Base-by-base conservation (phyloP, 35 echinoderm and acorn worm species). In the Ptychodera flava region DNA sequence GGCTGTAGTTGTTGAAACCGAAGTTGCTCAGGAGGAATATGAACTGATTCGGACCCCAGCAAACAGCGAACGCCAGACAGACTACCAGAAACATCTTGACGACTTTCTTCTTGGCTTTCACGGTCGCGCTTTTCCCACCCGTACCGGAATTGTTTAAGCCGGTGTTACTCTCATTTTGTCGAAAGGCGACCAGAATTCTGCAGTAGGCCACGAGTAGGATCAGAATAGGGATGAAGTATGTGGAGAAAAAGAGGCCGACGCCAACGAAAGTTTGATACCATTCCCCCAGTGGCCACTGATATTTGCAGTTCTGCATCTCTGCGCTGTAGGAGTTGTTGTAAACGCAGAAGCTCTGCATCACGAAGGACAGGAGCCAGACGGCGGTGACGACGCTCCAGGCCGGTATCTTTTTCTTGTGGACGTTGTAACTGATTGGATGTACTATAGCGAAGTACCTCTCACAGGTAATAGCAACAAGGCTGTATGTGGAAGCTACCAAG, bases 41-140 rank as follows among this genome's bases (percentile, higher is more conserved):
- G 28, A 97, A 92, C 79, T 97, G 95, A 86, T 97, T 94, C 12
- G 95, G 95, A 1, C 90, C 92, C 92, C 95, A 97, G 36, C 95
- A 97, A 31, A 97, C 85, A 16, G 95, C 92, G 53, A 97, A 97
- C 2, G 91, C 93, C 29, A 92, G 37, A 1, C 93, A 92, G 0
- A 97, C 92, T 2, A 90, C 83, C 0, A 88, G 76, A 15, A 97
- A 78, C 92, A 94, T 94, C 88, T 97, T 94, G 31, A 94, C 85
- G 0, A 97, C 90, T 36, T 97, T 97, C 77, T 92, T 94, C 0
- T 92, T 76, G 0, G 95, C 95, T 31, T 85, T 89, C 35, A 97
- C 78, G 15, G 93, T 77, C 45, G 92, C 92, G 78, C 0, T 91
- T 78, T 81, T 84, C 79, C 6, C 95, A 89, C 38, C 84, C 83